Conservation (phyloP, 2,888 invertebrate genomes). For the Metallyticus violacea region DNA sequence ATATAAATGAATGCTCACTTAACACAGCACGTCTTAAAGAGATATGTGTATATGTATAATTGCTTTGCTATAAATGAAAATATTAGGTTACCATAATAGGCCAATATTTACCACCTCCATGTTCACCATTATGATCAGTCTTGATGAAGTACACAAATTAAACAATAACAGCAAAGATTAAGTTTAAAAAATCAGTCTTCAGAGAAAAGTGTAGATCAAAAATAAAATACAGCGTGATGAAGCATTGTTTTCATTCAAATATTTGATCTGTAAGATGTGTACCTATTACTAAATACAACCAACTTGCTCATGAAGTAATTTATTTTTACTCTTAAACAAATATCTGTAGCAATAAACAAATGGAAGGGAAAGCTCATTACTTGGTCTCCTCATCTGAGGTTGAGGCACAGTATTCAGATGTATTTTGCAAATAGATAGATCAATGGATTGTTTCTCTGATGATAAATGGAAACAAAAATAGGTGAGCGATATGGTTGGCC, state of each 20-base stretch:
- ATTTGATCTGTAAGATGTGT: neutral
- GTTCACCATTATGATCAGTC: neutral
- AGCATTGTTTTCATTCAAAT: neutral
- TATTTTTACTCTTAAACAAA: neutral
- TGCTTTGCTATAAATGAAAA: neutral
- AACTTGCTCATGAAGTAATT: too few relatives aligned
- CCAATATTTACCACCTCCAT: neutral
- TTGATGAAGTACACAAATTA: neutral
- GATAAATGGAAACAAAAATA: neutral
- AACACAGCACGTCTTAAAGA: neutral
- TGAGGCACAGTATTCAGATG: neutral
- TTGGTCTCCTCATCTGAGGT: neutral
- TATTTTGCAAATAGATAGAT: neutral
- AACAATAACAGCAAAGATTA: neutral
- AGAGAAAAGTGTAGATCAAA: neutral
- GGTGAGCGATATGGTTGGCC: neutral
- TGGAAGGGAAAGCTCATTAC: neutral
- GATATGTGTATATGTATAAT: neutral
- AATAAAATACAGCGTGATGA: neutral
- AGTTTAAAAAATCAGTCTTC: neutral
- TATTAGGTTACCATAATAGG: neutral
- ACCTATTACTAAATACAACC: neutral
- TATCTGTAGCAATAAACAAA: neutral
- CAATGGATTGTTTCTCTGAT: neutral
- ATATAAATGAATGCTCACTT: neutral